Conservation (phyloP, 2,797 vertebrate genomes). For the Microcaecilia unicolor region DNA sequence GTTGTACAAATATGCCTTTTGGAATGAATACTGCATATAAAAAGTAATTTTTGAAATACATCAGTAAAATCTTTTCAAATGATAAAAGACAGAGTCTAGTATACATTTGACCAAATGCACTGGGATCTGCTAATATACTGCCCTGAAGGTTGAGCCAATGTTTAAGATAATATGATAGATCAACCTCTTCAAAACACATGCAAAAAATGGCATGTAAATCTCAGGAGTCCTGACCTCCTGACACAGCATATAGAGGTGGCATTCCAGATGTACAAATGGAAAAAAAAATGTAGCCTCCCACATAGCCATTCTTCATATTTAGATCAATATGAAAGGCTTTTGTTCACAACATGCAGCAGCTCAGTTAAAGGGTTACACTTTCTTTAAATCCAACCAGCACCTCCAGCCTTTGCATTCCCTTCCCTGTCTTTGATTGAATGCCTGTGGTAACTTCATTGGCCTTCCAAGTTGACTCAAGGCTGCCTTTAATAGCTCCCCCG, state of each 20-base stretch:
- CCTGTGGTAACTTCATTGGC: neutral
- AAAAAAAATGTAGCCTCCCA: neutral
- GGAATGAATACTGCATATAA: too few species aligned
- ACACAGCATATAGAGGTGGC: neutral
- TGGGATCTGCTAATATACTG: neutral
- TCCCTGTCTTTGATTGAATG: neutral
- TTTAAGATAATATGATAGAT: slow-evolving; percentile 2
- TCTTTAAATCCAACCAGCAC: too few species aligned
- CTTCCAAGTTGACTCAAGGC: slow-evolving; percentile 4
- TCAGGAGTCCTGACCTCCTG: neutral
- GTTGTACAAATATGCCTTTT: too few species aligned
- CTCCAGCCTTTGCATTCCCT: neutral
- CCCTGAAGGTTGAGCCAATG: neutral
- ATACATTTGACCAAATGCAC: neutral
- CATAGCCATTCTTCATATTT: neutral
- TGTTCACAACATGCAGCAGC: neutral
- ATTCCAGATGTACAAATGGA: neutral
- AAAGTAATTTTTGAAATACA: too few species aligned
- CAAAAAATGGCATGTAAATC: slow-evolving; percentile 4
- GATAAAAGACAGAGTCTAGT: accelerated
- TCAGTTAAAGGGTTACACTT: neutral
- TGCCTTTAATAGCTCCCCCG: slow-evolving; percentile 3
- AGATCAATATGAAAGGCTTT: neutral
- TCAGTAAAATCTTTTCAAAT: too few species aligned
- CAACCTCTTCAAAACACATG: neutral